These are phyloP conservation scores for Lobophora halterata DNA, from an alignment of 2,888 invertebrate genomes.

Conservation along the genomic window DNA sequence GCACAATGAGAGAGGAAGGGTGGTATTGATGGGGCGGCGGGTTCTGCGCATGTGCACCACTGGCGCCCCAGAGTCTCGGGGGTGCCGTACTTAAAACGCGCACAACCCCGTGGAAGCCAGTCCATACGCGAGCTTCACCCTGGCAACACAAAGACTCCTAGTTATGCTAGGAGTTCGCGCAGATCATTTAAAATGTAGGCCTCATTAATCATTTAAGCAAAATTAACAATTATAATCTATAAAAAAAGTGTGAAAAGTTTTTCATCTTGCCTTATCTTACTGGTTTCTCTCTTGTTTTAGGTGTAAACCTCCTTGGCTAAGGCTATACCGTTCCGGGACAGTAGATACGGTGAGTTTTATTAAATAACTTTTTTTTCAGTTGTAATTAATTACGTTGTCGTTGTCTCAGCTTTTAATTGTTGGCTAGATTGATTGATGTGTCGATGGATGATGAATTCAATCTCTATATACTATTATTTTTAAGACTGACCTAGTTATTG, in stretches of 20 bases:
- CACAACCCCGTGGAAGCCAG: conserved; percentile 60
- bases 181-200: conserved; percentile 49
- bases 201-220: conserved; percentile 6
- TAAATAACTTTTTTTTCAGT: conserved; percentile 18
- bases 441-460: no score
- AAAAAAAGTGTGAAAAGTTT: conserved; percentile 6
- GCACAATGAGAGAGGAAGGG: conserved; percentile 70
- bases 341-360: conserved; percentile 49
- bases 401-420: conserved; percentile 24
- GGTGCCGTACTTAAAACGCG: conserved; percentile 65
- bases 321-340: conserved; percentile 42
- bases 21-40: conserved; percentile 69
- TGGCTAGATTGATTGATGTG: no score
- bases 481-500: no score
- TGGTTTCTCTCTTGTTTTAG: conserved; percentile 56
- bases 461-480: no score
- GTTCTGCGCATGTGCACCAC: conserved; percentile 68
- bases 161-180: conserved; percentile 16
- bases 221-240: neutral
- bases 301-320: conserved; percentile 47
- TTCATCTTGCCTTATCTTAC: conserved; percentile 35
- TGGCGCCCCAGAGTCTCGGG: conserved; percentile 75
- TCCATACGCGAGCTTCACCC: conserved; percentile 55
- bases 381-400: conserved; percentile 24
- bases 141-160: conserved; percentile 44